phyloP scores from a whole-genome alignment of 2,888 invertebrate species.

The Graphium colonna region DNA sequence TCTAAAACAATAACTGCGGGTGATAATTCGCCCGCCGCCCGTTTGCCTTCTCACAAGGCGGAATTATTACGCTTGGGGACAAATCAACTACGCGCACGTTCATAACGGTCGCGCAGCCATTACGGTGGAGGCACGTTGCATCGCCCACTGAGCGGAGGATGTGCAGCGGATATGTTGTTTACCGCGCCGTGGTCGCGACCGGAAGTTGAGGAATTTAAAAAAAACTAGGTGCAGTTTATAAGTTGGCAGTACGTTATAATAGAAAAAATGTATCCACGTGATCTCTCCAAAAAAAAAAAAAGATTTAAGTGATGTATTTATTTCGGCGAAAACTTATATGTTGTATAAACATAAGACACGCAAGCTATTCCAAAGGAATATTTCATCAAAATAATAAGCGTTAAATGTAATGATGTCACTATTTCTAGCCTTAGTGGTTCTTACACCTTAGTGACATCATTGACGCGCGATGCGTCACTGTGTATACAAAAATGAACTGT shows the following conservation, averaged over 20 bases:
- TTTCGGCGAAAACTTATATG: too few relatives aligned
- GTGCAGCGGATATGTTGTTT: slow-evolving; percentile 4
- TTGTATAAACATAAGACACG: too few relatives aligned
- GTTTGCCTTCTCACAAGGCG: not conserved
- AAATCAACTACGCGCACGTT: slow-evolving; percentile 16
- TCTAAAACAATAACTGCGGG: slow-evolving; percentile 33
- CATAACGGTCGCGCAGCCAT: slow-evolving; percentile 20
- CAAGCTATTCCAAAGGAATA: not conserved
- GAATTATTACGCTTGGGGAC: slow-evolving; percentile 13
- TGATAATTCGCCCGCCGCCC: slow-evolving; percentile 17
- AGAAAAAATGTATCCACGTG: too few relatives aligned
- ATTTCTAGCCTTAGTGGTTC: slow-evolving; percentile 5
- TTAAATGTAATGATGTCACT: slow-evolving; percentile 14
- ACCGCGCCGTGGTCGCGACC: too few relatives aligned
- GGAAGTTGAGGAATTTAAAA: too few relatives aligned
- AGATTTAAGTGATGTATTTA: too few relatives aligned
- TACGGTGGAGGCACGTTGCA: not conserved
- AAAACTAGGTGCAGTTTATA: too few relatives aligned
- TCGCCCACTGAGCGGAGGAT: not conserved
- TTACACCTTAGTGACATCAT: slow-evolving; percentile 24
- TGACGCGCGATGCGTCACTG: slow-evolving; percentile 34
- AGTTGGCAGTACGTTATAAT: too few relatives aligned
- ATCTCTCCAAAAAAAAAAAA: too few relatives aligned
- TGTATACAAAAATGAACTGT: slow-evolving; percentile 31
- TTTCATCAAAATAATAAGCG: not conserved